phyloP scores from a whole-genome alignment of 1,140 invertebrate species.

The Grapholita molesta region DNA sequence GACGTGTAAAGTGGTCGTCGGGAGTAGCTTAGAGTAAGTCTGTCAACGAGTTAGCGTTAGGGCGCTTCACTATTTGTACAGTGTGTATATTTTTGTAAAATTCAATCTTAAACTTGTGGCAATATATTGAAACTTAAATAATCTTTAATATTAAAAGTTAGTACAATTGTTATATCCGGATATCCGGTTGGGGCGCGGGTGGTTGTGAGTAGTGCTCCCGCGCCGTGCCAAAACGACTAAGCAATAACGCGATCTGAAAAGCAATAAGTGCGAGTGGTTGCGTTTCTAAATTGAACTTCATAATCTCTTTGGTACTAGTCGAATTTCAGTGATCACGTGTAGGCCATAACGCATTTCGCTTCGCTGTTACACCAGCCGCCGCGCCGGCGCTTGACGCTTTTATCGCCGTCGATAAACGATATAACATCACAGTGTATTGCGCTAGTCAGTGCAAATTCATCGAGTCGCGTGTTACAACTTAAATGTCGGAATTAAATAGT shows the following conservation, averaged over 20 bases:
- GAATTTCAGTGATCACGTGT: slow-evolving; percentile 5
- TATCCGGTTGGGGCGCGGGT: slow-evolving; percentile 24
- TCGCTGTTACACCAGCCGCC: neutral
- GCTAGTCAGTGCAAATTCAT: too few species aligned
- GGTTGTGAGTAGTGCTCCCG: slow-evolving; percentile 3
- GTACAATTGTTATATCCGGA: slow-evolving; percentile 63
- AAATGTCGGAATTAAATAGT: too few species aligned
- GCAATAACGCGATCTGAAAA: slow-evolving; percentile 39
- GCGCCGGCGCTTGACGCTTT: neutral
- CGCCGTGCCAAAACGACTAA: slow-evolving; percentile 47
- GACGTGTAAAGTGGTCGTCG: slow-evolving; percentile 25
- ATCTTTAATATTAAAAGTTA: slow-evolving; percentile 64
- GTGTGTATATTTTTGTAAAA: slow-evolving; percentile 77
- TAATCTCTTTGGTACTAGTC: slow-evolving; percentile 17
- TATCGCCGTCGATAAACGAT: neutral
- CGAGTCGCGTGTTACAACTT: too few species aligned
- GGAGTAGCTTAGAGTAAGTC: slow-evolving; percentile 54
- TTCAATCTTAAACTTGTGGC: slow-evolving; percentile 68
- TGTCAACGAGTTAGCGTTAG: slow-evolving; percentile 73
- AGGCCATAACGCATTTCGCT: slow-evolving; percentile 15
- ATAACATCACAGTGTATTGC: too few species aligned
- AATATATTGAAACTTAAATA: slow-evolving; percentile 64
- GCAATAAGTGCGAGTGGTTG: slow-evolving; percentile 41
- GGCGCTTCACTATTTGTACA: slow-evolving; percentile 69
- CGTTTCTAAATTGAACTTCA: slow-evolving; percentile 7